Evolutionary conservation across 2,797 vertebrate species (phyloP).

Genomic region (Chaenodraco wilsoni): DNA sequence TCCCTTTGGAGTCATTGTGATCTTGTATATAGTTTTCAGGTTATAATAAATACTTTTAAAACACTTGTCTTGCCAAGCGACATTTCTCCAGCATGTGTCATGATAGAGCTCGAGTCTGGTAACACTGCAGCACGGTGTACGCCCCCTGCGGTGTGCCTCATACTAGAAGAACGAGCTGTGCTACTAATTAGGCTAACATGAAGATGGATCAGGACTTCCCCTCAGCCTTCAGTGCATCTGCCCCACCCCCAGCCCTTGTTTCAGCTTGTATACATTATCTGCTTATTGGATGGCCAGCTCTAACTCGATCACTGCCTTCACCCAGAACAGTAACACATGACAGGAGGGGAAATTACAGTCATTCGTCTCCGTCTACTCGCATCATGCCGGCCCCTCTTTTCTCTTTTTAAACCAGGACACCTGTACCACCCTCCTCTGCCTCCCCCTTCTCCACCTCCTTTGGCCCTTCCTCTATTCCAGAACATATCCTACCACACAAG

Average conservation of each 20-base stretch:
- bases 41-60: too few species aligned
- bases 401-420: slow-evolving; percentile 37
- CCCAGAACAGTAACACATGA: slow-evolving; percentile 78
- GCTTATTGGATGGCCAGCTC: slow-evolving; percentile 69
- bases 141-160: background rate
- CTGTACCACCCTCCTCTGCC: slow-evolving; percentile 24
- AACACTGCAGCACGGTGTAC: background rate
- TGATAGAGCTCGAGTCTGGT: background rate
- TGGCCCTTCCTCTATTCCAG: background rate
- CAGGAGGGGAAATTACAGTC: slow-evolving; percentile 81
- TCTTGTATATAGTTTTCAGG: too few species aligned
- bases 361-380: slow-evolving; percentile 74
- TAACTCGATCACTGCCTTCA: slow-evolving; percentile 81
- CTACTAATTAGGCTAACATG: background rate
- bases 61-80: too few species aligned
- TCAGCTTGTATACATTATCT: slow-evolving; percentile 70
- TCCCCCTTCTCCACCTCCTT: background rate
- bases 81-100: background rate
- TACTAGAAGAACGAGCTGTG: background rate
- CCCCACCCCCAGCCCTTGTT: background rate
- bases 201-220: slow-evolving; percentile 9
- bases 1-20: too few species aligned
- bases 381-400: slow-evolving; percentile 34
- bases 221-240: slow-evolving; percentile 41
- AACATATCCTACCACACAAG: slow-evolving; percentile 3